Evolutionary conservation across 1,140 invertebrate species (phyloP).

Genomic region (Coptotermes formosanus): DNA sequence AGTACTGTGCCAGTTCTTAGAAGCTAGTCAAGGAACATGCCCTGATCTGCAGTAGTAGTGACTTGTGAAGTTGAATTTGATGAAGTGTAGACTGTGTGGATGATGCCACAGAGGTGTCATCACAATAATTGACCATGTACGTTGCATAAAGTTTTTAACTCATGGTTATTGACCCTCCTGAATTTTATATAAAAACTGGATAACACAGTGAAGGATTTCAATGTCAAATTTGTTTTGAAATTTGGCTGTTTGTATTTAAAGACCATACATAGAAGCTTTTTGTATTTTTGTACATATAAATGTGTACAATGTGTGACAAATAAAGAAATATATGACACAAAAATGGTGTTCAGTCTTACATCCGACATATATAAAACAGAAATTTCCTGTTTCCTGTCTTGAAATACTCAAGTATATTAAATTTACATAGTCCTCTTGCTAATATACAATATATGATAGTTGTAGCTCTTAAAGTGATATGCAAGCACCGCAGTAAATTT

Average conservation of each 20-base stretch:
- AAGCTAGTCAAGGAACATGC: too few relatives aligned
- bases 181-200: neutral
- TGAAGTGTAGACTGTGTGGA: neutral
- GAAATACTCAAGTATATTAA: too few relatives aligned
- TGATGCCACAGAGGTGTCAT: neutral
- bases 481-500: too few relatives aligned
- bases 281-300: slow-evolving; percentile 1
- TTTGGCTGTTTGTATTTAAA: neutral
- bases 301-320: neutral
- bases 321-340: neutral
- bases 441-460: too few relatives aligned
- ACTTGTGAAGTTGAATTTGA: too few relatives aligned
- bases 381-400: too few relatives aligned
- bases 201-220: neutral
- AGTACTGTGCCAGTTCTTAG: too few relatives aligned
- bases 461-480: too few relatives aligned
- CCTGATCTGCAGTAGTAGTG: too few relatives aligned
- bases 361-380: too few relatives aligned
- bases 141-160: neutral
- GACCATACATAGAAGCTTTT: neutral
- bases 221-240: neutral
- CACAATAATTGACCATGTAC: neutral
- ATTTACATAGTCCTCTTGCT: too few relatives aligned
- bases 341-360: neutral
- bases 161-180: neutral